Percentiles rank a stretch among this genome's conserved stretches.
phyloP scores from a whole-genome alignment of 2,888 invertebrate genomes.

The Hylaea fasciaria region DNA sequence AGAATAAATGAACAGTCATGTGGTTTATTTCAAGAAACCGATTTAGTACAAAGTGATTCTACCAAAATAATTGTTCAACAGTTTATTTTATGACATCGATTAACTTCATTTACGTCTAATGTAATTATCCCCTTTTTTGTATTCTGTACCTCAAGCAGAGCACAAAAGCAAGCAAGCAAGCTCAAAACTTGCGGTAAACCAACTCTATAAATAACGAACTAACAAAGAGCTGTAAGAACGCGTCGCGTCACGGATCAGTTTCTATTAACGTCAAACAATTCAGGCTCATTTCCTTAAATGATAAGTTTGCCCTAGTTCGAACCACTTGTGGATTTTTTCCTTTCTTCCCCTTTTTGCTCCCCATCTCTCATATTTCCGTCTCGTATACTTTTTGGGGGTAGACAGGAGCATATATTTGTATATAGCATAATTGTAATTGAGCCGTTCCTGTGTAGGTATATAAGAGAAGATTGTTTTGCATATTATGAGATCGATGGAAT shows the following conservation, averaged over 20 bases:
- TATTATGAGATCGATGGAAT: no score
- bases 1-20: no score
- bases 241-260: conserved; percentile 6
- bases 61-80: no score
- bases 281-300: conserved; percentile 28
- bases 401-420: neutral
- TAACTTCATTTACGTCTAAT: no score
- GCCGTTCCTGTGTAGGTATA: no score
- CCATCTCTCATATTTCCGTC: neutral
- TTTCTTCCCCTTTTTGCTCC: conserved; percentile 10
- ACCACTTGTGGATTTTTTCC: conserved; percentile 33
- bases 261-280: conserved; percentile 21
- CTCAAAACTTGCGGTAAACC: neutral
- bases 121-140: no score
- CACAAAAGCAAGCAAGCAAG: neutral
- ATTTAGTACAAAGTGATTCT: no score
- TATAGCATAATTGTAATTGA: no score
- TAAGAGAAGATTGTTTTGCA: no score
- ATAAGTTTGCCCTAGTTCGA: conserved; percentile 32
- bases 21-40: no score
- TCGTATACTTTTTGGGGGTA: neutral
- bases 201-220: conserved; percentile 21
- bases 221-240: conserved; percentile 18
- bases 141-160: no score
- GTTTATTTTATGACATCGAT: no score